A percentile compares a stretch with the other conserved stretches of the same genome.
Evolutionary conservation across 2,888 invertebrate genomes (phyloP).

Genomic region (Doris montereyensis): DNA sequence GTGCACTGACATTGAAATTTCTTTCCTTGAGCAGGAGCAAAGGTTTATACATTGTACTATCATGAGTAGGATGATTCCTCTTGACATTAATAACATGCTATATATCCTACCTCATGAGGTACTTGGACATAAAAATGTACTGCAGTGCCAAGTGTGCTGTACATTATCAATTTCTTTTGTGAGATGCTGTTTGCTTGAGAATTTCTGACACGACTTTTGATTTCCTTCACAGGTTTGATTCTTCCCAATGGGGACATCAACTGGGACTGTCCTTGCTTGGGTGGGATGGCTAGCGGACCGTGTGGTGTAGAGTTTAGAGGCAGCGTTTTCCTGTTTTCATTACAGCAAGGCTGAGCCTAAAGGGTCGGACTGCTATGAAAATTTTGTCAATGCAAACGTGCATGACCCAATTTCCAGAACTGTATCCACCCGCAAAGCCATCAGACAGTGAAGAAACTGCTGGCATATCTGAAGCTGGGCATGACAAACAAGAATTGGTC

Average conservation of each 20-base stretch:
- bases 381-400: slow-evolving; percentile 84
- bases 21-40: too few species aligned
- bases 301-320: slow-evolving; percentile 93
- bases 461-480: too few species aligned
- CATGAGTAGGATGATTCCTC: too few species aligned
- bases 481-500: too few species aligned
- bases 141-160: too few species aligned
- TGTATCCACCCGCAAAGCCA: neutral
- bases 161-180: too few species aligned
- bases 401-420: neutral
- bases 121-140: too few species aligned
- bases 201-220: neutral
- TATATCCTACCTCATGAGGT: too few species aligned
- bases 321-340: slow-evolving; percentile 96
- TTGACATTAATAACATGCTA: too few species aligned
- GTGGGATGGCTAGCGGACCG: slow-evolving; percentile 97
- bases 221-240: slow-evolving; percentile 82
- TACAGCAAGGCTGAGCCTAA: slow-evolving; percentile 86
- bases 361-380: slow-evolving; percentile 91
- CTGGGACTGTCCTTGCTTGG: slow-evolving; percentile 97
- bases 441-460: neutral
- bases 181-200: neutral
- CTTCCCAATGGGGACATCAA: slow-evolving; percentile 90
- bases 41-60: too few species aligned
- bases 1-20: too few species aligned